Conservation (phyloP, 1,140 invertebrate species). For the Meloidogyne chitwoodi region DNA sequence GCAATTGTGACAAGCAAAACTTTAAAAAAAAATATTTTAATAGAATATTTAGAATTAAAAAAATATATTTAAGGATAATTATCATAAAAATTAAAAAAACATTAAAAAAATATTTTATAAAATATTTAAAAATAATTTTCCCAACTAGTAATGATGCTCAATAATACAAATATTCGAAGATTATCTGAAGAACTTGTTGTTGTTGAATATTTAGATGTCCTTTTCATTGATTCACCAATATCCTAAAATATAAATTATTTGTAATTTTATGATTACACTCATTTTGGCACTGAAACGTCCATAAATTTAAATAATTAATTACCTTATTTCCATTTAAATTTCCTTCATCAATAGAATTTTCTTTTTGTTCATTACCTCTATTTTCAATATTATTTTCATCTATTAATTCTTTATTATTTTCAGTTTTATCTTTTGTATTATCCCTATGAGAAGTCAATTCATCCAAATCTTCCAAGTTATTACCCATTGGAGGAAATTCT, state of each 20-base stretch:
- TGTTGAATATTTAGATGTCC: not conserved
- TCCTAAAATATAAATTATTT: not conserved
- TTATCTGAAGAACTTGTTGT: not conserved
- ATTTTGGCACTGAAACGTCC: too few species aligned
- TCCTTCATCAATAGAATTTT: not conserved
- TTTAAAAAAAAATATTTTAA: not conserved
- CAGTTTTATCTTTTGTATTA: not conserved
- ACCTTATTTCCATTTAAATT: not conserved
- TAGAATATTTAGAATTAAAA: too few species aligned
- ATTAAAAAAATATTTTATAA: too few species aligned
- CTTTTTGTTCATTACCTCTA: not conserved
- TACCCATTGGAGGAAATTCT: not conserved
- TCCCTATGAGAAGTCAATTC: not conserved
- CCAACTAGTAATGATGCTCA: slow-evolving; percentile 3
- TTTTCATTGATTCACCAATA: not conserved
- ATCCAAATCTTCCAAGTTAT: not conserved
- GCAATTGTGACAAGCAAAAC: slow-evolving; percentile 19
- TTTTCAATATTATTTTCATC: not conserved
- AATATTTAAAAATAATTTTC: not conserved
- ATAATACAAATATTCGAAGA: not conserved
- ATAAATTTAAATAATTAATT: not conserved
- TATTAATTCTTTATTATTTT: not conserved
- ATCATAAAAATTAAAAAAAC: too few species aligned
- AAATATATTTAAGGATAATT: too few species aligned
- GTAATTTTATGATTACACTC: too few species aligned